These are phyloP conservation scores for Heterotilapia buettikoferi DNA, from an alignment of 2,113 vertebrate species.

Conservation along the genomic window DNA sequence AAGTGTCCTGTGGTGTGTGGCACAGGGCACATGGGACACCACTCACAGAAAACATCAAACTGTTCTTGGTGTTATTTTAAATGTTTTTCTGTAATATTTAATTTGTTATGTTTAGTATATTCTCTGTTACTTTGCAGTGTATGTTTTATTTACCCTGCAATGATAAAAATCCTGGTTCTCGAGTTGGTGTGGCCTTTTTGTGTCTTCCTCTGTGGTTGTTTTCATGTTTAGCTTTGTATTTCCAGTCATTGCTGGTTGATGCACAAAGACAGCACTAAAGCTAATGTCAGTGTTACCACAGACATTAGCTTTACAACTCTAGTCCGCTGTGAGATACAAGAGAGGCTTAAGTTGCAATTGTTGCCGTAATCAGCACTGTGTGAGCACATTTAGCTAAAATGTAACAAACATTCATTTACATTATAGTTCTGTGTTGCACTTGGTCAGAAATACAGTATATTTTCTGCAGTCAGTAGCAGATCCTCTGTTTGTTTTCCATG, in stretches of 20 bases:
- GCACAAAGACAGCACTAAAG: not conserved
- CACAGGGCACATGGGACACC: not conserved
- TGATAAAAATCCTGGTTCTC: rapidly evolving
- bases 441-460: no score
- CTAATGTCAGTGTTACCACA: not conserved
- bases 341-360: not conserved
- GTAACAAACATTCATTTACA: not conserved
- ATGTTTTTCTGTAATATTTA: not conserved
- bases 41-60: not conserved
- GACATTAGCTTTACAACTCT: not conserved
- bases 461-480: not conserved
- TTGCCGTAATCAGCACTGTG: not conserved
- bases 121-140: not conserved
- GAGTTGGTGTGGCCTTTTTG: rapidly evolving
- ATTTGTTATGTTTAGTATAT: rapidly evolving
- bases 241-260: not conserved
- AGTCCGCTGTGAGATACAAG: not conserved
- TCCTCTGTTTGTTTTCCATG: not conserved
- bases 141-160: not conserved
- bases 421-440: not conserved
- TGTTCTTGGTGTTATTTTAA: not conserved
- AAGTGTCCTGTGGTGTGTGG: not conserved
- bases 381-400: not conserved
- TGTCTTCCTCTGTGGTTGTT: not conserved
- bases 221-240: not conserved